Evolutionary conservation across 2,888 invertebrate species (phyloP).

Genomic region (Ormyrus labotus): DNA sequence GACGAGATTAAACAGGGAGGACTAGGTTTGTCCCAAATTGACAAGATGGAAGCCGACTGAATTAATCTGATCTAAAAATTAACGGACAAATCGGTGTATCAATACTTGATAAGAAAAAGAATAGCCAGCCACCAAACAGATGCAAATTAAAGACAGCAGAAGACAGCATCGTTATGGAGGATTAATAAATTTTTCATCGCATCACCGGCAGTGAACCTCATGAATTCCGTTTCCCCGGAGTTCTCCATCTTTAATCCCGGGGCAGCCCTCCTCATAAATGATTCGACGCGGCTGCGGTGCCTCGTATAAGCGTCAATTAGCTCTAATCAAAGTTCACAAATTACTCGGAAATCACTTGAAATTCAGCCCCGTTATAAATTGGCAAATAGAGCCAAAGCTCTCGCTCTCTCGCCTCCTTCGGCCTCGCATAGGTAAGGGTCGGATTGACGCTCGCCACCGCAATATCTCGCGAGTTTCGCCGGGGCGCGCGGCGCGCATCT

Average conservation of each 20-base stretch:
- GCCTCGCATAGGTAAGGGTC: constrained; percentile 11
- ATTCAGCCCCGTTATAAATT: constrained; percentile 40
- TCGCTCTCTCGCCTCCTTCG: constrained; percentile 16
- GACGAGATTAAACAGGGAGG: too few species aligned
- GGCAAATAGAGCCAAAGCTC: constrained; percentile 37
- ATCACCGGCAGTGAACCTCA: background rate
- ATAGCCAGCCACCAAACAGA: too few species aligned
- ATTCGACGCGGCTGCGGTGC: background rate
- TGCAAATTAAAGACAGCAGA: background rate
- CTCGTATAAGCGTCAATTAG: constrained; percentile 39
- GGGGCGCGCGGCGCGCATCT: constrained; percentile 54
- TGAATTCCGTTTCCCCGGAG: background rate
- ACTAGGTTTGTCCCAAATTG: too few species aligned
- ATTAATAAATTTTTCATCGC: too few species aligned
- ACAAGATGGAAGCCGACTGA: too few species aligned
- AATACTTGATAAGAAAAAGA: too few species aligned
- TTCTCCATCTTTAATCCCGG: background rate
- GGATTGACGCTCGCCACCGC: constrained; percentile 1
- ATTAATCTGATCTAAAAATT: too few species aligned
- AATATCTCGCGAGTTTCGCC: background rate
- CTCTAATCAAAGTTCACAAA: constrained; percentile 48
- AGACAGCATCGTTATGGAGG: background rate
- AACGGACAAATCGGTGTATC: too few species aligned
- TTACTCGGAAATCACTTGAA: constrained; percentile 49
- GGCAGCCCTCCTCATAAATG: background rate